These are phyloP conservation scores for Chloroceryle inda DNA, from an alignment of 2,797 vertebrate species.

Conservation along the genomic window DNA sequence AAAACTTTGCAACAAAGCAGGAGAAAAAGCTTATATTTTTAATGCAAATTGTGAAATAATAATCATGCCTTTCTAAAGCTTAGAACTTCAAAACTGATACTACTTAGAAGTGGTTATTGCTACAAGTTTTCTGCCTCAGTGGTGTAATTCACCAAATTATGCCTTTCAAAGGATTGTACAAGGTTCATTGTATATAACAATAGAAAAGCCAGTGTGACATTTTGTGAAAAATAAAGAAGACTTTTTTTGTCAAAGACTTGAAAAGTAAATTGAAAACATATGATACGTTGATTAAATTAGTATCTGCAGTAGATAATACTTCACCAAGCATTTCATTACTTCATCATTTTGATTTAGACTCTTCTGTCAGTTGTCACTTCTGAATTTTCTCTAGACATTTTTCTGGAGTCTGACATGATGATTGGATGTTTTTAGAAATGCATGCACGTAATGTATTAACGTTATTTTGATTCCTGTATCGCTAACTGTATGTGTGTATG, in stretches of 20 bases:
- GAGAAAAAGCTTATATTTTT: not conserved
- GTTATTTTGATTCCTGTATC: not conserved
- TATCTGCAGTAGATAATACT: not conserved
- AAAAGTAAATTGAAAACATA: constrained; percentile 8
- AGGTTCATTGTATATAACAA: not conserved
- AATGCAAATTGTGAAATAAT: constrained; percentile 2
- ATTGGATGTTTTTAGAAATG: not conserved
- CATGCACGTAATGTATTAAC: accelerated
- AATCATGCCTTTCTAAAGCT: not conserved
- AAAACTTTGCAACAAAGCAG: not conserved
- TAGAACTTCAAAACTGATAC: constrained; percentile 7
- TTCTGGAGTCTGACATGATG: not conserved
- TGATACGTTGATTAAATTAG: constrained; percentile 1
- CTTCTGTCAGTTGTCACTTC: constrained; percentile 9
- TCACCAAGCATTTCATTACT: not conserved
- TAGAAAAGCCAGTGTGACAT: not conserved
- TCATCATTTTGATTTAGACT: constrained; percentile 10
- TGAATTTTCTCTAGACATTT: not conserved
- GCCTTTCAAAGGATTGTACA: not conserved
- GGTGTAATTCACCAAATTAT: constrained; percentile 25
- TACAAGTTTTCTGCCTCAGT: not conserved
- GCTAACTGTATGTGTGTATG: not conserved
- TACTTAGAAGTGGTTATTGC: not conserved
- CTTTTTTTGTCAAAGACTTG: not conserved
- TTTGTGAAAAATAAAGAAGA: not conserved